Evolutionary conservation across 2,113 vertebrate genomes (phyloP).

Genomic region (Paracanthobrama guichenoti): DNA sequence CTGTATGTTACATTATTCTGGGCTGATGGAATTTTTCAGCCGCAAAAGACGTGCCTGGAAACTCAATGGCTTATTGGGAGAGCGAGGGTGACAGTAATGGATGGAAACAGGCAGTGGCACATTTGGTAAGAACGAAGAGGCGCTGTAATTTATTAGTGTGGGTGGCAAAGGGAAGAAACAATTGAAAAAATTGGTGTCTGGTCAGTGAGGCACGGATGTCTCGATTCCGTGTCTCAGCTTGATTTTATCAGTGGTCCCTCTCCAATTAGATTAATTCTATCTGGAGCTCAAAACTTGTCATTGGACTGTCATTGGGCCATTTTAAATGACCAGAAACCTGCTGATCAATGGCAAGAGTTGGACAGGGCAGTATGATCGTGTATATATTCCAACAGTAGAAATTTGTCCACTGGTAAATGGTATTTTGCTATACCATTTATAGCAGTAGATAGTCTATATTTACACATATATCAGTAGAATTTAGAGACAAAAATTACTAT

Average conservation of each 20-base stretch:
- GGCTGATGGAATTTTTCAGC: constrained; percentile 64
- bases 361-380: neutral
- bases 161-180: constrained; percentile 48
- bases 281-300: constrained; percentile 40
- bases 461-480: neutral
- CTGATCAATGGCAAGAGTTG: constrained; percentile 28
- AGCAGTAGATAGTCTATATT: neutral
- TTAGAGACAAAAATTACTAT: too few species aligned
- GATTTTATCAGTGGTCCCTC: constrained; percentile 56
- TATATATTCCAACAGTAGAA: neutral
- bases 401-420: neutral
- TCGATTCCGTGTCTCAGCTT: constrained; percentile 49
- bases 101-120: constrained; percentile 56
- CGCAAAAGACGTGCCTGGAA: constrained; percentile 58
- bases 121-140: constrained; percentile 52
- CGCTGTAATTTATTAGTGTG: constrained; percentile 60
- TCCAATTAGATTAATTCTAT: constrained; percentile 57
- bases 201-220: constrained; percentile 54
- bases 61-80: constrained; percentile 52
- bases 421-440: neutral
- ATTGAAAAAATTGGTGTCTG: constrained; percentile 59
- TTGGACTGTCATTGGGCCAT: constrained; percentile 46
- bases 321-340: constrained; percentile 46
- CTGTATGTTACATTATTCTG: constrained; percentile 60
- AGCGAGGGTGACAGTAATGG: constrained; percentile 53